Percentiles rank a stretch among this genome's conserved stretches.
These are phyloP conservation scores for Smithornis capensis DNA, from an alignment of 2,113 vertebrate genomes.

Conservation along the genomic window DNA sequence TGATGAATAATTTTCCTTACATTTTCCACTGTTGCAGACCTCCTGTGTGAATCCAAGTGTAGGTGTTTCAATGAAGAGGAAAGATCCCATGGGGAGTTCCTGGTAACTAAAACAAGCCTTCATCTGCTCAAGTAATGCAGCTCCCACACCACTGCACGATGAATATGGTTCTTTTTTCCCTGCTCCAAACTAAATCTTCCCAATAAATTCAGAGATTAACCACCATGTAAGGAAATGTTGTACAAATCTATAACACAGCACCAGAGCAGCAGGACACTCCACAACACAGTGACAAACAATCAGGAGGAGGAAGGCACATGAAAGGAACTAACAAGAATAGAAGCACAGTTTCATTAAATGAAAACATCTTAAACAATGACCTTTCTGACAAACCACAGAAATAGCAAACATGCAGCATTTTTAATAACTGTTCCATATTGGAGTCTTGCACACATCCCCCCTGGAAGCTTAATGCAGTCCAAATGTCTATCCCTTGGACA, in stretches of 20 bases:
- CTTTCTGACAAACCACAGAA: conserved; percentile 55
- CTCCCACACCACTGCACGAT: background rate
- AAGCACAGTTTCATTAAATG: conserved; percentile 16
- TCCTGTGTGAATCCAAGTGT: background rate
- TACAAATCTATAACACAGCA: background rate
- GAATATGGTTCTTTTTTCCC: background rate
- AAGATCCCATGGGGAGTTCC: background rate
- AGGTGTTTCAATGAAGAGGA: background rate
- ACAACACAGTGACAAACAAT: background rate
- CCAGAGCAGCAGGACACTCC: background rate
- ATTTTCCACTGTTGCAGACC: background rate
- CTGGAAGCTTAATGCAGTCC: conserved; percentile 16
- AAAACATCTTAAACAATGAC: conserved; percentile 43
- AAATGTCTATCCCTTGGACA: background rate
- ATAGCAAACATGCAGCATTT: background rate
- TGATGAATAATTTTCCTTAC: background rate
- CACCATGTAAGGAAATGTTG: background rate
- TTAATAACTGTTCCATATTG: background rate
- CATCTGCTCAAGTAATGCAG: background rate
- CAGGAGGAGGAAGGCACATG: background rate
- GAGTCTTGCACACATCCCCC: background rate
- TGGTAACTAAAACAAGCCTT: background rate
- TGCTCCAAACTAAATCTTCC: background rate
- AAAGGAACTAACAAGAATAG: conserved; percentile 6
- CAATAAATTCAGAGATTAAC: background rate